Evolutionary conservation across 2,113 vertebrate species (phyloP), one percentile per base, ranked within the genome.

Genomic region (Tursiops truncatus): DNA sequence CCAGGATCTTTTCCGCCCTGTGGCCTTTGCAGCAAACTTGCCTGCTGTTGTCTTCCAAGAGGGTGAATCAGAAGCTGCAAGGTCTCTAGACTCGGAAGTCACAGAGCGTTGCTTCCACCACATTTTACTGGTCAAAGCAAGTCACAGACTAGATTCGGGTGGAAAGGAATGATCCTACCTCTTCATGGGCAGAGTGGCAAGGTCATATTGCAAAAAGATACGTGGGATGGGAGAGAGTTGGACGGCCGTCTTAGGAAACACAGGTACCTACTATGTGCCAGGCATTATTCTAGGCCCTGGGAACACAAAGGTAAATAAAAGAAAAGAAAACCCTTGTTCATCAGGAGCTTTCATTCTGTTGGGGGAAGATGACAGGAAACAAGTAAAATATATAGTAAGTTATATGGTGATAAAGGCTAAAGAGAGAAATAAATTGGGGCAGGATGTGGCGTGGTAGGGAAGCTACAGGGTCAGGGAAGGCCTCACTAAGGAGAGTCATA

Each of bases 1-100:
- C 53, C 8, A 0, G 33, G 36, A 38, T 63, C 17, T 33, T n/a
- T 11, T 60, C 31, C 0, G 7, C 14, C 20, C 12, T 47, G 3
- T 6, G 65, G 58, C 20, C 56, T 85, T 38, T 11, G 8, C 11
- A 23, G 44, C 60, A 9, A 8, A 25, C 1, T 21, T 5, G 6
- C 68, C 38, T 53, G 36, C 70, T 5, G 0, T 8, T 4, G 28
- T 41, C 58, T 33, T 68, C 47, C 9, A 4, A 18, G 89, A 63
- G 50, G 50, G 70, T 21, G 63, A 79, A 14, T 74, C 28, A 18
- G 58, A 33, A 36, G 41, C 67, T 23, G 31, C 28, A 2, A 3
- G 65, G 15, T n/a, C 44, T 56, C 47, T 15, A 7, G 73, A 41
- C 31, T 67, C 23, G 2, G 65, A 41, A 33, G 41, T 68, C 47